phyloP scores from a whole-genome alignment of 1,140 invertebrate genomes.

The Scaptomyza graminum region DNA sequence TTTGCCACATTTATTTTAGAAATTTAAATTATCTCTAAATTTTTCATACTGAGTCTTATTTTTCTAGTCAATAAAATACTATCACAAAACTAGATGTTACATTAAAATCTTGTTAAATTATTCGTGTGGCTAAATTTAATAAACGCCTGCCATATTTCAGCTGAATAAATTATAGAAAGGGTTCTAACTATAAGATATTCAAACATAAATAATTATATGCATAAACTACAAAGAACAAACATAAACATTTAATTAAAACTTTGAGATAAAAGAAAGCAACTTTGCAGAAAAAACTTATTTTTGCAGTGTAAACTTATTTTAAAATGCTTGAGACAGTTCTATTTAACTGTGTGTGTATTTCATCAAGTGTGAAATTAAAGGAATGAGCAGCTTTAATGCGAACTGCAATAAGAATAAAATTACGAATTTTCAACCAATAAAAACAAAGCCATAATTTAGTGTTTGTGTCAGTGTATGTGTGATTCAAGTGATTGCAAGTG shows the following conservation, averaged over 20 bases:
- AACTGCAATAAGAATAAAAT: conserved; percentile 21
- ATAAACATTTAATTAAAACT: conserved; percentile 49
- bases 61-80: not conserved
- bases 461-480: not conserved
- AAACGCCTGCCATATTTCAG: conserved; percentile 4
- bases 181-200: conserved; percentile 18
- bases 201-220: conserved; percentile 24
- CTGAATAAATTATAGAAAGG: conserved; percentile 14
- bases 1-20: not conserved
- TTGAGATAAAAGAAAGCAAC: conserved; percentile 35
- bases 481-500: conserved; percentile 25
- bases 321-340: conserved; percentile 10
- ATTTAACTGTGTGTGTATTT: conserved; percentile 6
- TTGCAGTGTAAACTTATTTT: conserved; percentile 1
- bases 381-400: conserved; percentile 13
- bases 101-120: not conserved
- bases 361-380: conserved; percentile 16
- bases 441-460: conserved; percentile 27
- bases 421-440: conserved; percentile 5
- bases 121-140: not conserved
- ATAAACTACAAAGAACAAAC: conserved; percentile 13
- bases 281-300: not conserved
- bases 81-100: not conserved
- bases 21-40: not conserved
- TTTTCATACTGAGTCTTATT: not conserved